Conservation (phyloP, 2,797 vertebrate species). For the Lacerta viridis region DNA sequence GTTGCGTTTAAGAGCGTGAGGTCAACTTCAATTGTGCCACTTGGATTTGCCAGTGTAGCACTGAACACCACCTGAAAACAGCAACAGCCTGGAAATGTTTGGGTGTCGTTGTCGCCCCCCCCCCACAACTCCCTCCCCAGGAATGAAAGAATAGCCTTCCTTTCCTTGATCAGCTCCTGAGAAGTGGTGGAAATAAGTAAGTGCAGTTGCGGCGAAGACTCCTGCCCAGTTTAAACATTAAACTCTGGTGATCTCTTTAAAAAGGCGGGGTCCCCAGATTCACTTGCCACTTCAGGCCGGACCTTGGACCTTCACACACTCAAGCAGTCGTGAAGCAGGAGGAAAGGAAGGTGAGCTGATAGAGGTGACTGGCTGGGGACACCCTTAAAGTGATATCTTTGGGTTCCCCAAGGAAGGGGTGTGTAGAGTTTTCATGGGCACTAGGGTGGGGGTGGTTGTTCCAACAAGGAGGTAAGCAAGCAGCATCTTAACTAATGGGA, state of each 20-base stretch:
- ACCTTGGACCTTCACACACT: constrained; percentile 79
- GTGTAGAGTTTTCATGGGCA: too few species aligned
- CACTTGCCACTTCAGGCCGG: constrained; percentile 75
- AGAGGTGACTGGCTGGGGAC: neutral
- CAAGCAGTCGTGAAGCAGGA: constrained; percentile 79
- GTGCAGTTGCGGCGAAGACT: neutral
- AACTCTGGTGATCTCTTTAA: constrained; percentile 73
- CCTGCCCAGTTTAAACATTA: constrained; percentile 84
- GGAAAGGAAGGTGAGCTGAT: constrained; percentile 79
- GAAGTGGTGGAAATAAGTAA: neutral
- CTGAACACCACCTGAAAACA: too few species aligned
- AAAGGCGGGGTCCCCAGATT: constrained; percentile 64
- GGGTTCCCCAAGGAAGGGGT: neutral
- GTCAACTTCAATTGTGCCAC: too few species aligned
- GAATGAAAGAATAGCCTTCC: neutral
- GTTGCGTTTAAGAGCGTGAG: too few species aligned
- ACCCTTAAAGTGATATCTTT: neutral
- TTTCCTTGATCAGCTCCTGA: neutral
- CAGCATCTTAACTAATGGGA: neutral
- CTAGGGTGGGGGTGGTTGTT: too few species aligned
- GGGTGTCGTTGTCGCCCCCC: too few species aligned
- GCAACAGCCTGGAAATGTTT: too few species aligned
- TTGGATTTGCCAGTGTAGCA: too few species aligned
- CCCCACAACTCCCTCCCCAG: neutral
- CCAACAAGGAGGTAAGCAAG: neutral